Conservation (phyloP, 2,888 invertebrate genomes). For the Melanostoma scalare region DNA sequence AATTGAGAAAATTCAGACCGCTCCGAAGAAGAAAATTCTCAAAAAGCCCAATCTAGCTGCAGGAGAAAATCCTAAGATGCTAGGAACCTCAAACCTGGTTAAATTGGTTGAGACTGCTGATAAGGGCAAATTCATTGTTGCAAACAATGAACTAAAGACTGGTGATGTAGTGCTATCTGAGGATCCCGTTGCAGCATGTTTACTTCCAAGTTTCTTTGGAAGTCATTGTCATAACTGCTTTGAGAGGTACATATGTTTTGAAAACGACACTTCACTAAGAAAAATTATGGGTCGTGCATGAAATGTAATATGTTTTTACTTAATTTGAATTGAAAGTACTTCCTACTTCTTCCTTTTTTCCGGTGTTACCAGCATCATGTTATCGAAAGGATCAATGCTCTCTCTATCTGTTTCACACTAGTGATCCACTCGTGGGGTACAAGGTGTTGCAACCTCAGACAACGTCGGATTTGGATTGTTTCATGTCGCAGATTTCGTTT, state of each 20-base stretch:
- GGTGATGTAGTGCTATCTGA: conserved; percentile 90
- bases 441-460: too few species aligned
- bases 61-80: conserved; percentile 83
- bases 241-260: conserved; percentile 82
- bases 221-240: conserved; percentile 92
- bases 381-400: too few species aligned
- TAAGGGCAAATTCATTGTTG: conserved; percentile 88
- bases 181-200: conserved; percentile 88
- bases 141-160: conserved; percentile 83
- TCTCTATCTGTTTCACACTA: too few species aligned
- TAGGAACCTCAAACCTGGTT: conserved; percentile 85
- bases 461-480: too few species aligned
- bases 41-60: conserved; percentile 81
- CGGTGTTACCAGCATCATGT: too few species aligned
- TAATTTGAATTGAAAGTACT: too few species aligned
- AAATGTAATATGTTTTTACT: too few species aligned
- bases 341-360: too few species aligned
- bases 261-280: too few species aligned
- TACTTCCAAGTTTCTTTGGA: conserved; percentile 88
- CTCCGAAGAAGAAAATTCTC: conserved; percentile 50
- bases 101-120: conserved; percentile 84
- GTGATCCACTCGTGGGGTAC: too few species aligned
- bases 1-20: conserved; percentile 79
- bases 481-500: too few species aligned
- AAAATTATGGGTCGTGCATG: too few species aligned